Evolutionary conservation across 2,113 vertebrate genomes (phyloP).

Genomic region (Semnornis frantzii): DNA sequence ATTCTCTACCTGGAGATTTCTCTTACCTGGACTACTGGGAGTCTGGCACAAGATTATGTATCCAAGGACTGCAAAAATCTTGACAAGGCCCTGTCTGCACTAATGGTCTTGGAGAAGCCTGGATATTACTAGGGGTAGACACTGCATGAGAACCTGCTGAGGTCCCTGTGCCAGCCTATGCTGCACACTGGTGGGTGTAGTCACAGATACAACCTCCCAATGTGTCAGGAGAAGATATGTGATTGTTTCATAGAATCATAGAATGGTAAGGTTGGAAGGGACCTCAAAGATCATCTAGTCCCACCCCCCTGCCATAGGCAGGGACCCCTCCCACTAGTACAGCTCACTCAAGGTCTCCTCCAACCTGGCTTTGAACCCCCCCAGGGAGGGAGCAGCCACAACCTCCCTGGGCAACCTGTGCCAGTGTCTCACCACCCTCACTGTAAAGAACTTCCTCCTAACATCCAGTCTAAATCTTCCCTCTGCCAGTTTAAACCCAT

Average conservation of each 20-base stretch:
- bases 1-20: neutral
- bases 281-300: no score
- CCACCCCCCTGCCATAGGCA: no score
- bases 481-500: no score
- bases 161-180: neutral
- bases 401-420: no score
- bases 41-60: neutral
- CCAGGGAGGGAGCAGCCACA: no score
- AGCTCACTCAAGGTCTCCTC: no score
- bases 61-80: neutral
- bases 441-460: no score
- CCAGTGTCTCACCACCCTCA: no score
- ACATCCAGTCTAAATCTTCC: no score
- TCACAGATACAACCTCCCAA: neutral
- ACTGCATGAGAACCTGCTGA: neutral
- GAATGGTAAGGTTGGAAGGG: no score
- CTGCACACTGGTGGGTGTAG: neutral
- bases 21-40: neutral
- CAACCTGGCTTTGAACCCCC: no score
- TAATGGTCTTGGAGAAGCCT: neutral
- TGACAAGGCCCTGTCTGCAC: neutral
- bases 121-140: fast-evolving
- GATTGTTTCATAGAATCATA: neutral
- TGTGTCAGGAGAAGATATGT: neutral
- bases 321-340: no score